Evolutionary conservation across 2,888 invertebrate genomes (phyloP).

Genomic region (Mesorhabditis spiculigera): DNA sequence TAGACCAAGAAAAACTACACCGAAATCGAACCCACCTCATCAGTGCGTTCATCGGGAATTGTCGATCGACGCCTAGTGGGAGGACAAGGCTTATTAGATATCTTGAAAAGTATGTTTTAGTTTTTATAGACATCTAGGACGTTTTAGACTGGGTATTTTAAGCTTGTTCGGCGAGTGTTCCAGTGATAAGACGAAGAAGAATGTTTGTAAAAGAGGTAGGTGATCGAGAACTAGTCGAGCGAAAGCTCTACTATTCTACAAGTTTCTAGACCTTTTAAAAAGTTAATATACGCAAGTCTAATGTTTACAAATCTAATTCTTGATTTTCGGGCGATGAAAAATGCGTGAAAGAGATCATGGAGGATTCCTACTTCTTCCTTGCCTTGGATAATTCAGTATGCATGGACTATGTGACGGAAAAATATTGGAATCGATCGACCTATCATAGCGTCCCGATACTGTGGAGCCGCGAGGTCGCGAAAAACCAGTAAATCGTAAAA

Average conservation of each 20-base stretch:
- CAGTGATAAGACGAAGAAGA: not conserved
- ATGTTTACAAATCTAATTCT: too few species aligned
- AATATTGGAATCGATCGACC: not conserved
- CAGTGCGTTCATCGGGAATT: not conserved
- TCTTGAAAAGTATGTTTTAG: not conserved
- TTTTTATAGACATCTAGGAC: too few species aligned
- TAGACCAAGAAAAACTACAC: not conserved
- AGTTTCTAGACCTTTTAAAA: too few species aligned
- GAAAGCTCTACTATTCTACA: too few species aligned
- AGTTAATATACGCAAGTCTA: too few species aligned
- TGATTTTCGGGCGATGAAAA: not conserved
- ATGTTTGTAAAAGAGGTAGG: not conserved
- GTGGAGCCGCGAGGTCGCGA: not conserved
- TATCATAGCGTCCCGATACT: not conserved
- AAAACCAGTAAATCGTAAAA: not conserved
- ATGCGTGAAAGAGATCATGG: not conserved
- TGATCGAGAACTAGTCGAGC: too few species aligned
- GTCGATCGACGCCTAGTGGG: not conserved
- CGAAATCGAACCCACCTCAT: not conserved
- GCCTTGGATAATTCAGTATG: not conserved
- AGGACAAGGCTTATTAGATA: not conserved
- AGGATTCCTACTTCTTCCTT: not conserved
- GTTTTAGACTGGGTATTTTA: not conserved
- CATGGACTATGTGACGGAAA: conserved; percentile 1
- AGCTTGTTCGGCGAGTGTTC: not conserved